Base-by-base conservation (phyloP, 2,888 invertebrate genomes). In the Oxytorus armatus region DNA sequence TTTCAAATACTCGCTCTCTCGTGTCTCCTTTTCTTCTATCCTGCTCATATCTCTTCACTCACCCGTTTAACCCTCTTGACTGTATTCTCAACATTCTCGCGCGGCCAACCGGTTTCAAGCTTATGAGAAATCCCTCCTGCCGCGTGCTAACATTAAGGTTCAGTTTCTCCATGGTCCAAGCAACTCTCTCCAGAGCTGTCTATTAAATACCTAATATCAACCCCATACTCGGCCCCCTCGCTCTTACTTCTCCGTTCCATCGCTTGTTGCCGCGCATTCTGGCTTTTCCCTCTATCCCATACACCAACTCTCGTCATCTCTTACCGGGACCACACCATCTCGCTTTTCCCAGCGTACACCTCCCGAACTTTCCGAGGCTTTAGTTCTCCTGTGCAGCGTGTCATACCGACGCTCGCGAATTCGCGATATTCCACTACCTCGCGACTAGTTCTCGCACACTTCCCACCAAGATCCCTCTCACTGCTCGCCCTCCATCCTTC, bases 171-270 rank as follows among this genome's bases (percentile, higher is more conserved):
- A 23, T 5, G 42, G 84, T 82, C 80, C 85, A 77, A 85, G 84
- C 86, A 87, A 87, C 86, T 88, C 87, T 39, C 87, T n/a, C 86
- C 81, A 83, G 87, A 88, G 85, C 87, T 89, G 88, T 89, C 89
- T 88, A 89, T 90, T 89, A 89, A 90, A 89, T 88, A 88, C 87
- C 86, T 89, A 88, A 90, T 89, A 90, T 88, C 89, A 90, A 88
- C 88, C 87, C n/a, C 88, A 83, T 85, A 70, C 79, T 81, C 57
- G 25, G 21, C 55, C 73, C 72, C 75, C 65, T 65, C 49, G 44
- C 69, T 42, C 51, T 21, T 63, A 39, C 59, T 39, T 59, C 76
- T 14, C 49, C 75, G n/a, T 51, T 18, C 33, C 53, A 61, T 47
- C 36, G 25, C 23, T 16, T 55, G n/a, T 61, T 53, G 11, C 53